phyloP scores from a whole-genome alignment of 2,797 vertebrate species.

The Urocyon cinereoargenteus region DNA sequence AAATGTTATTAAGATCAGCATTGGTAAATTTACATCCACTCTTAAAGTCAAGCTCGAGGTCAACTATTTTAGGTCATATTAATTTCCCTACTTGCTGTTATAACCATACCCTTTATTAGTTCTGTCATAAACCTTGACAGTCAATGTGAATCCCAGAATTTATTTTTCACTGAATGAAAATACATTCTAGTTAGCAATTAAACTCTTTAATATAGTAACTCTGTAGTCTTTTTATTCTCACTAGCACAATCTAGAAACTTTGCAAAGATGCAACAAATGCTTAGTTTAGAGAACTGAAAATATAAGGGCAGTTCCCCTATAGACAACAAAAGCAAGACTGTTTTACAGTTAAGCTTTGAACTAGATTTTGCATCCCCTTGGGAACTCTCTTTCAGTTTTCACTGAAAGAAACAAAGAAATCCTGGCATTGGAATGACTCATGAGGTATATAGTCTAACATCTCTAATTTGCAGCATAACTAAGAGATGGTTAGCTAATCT shows the following conservation, averaged over 20 bases:
- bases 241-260: background rate
- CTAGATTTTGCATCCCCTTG: background rate
- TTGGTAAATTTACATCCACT: constrained; percentile 1
- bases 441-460: background rate
- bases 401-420: constrained; percentile 1
- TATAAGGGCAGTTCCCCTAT: background rate
- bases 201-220: background rate
- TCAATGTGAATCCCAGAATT: background rate
- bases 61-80: constrained; percentile 28
- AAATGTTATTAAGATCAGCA: constrained; percentile 21
- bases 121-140: background rate
- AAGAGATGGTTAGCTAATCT: background rate
- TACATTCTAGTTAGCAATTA: background rate
- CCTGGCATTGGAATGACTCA: background rate
- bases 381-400: background rate
- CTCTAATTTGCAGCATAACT: background rate
- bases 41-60: constrained; percentile 15
- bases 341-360: background rate
- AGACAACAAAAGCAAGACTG: background rate
- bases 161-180: constrained; percentile 41
- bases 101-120: background rate
- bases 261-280: background rate
- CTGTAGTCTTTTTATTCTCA: constrained; percentile 11
- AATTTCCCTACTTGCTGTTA: constrained; percentile 20
- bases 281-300: constrained; percentile 2